Percentiles rank a stretch among this genome's conserved stretches.
Conservation (phyloP, 2,888 invertebrate species). For the Aphrophora alni region DNA sequence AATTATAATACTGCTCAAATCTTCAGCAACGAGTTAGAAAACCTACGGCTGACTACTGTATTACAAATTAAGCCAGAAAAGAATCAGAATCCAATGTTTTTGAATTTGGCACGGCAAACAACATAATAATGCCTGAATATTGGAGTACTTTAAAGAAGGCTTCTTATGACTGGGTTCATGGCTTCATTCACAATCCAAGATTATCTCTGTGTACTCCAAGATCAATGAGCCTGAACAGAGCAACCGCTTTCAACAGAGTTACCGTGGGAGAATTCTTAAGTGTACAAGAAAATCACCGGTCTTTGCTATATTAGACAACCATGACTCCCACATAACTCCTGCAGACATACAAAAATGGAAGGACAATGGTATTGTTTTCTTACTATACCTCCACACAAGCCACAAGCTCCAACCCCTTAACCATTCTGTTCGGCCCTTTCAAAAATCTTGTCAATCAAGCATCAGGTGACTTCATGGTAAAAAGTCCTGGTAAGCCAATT, state of each 20-base stretch:
- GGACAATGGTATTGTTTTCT: too few relatives aligned
- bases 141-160: not conserved
- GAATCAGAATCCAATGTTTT: slow-evolving; percentile 9
- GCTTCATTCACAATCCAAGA: not conserved
- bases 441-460: too few relatives aligned
- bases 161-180: slow-evolving; percentile 7
- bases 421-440: too few relatives aligned
- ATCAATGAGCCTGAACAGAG: slow-evolving; percentile 22
- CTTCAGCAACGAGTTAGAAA: too few relatives aligned
- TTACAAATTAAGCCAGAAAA: slow-evolving; percentile 18
- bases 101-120: not conserved
- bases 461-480: too few relatives aligned
- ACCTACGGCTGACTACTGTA: too few relatives aligned
- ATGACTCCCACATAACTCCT: too few relatives aligned
- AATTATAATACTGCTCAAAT: too few relatives aligned
- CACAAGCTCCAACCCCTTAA: too few relatives aligned
- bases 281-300: slow-evolving; percentile 43
- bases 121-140: slow-evolving; percentile 14
- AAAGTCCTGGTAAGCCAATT: too few relatives aligned
- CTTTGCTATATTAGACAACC: slow-evolving; percentile 50
- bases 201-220: slow-evolving; percentile 3
- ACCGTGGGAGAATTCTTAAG: slow-evolving; percentile 10
- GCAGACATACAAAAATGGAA: too few relatives aligned
- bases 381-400: too few relatives aligned
- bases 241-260: slow-evolving; percentile 24